phyloP scores from a whole-genome alignment of 2,113 vertebrate genomes.

The Chiloscyllium plagiosum region DNA sequence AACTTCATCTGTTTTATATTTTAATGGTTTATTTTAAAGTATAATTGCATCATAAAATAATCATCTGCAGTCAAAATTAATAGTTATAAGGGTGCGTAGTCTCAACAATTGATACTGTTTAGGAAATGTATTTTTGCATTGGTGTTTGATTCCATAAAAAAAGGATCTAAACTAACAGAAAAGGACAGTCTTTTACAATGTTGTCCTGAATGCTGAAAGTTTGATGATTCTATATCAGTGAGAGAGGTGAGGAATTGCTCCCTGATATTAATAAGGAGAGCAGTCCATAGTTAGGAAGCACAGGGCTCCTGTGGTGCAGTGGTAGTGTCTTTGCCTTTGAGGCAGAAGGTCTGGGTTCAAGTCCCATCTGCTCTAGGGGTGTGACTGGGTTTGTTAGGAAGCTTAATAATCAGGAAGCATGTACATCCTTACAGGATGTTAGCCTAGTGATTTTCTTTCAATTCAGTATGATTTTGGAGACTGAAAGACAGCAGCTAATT shows the following conservation, averaged over 20 bases:
- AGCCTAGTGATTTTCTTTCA: neutral
- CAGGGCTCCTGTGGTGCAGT: too few relatives aligned
- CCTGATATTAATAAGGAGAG: neutral
- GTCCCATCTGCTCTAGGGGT: too few relatives aligned
- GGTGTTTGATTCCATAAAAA: neutral
- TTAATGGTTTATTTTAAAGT: slow-evolving; percentile 21
- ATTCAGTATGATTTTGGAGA: neutral
- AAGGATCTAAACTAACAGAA: neutral
- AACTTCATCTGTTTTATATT: slow-evolving; percentile 17
- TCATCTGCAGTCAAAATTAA: slow-evolving; percentile 21
- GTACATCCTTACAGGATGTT: neutral
- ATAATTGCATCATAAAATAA: slow-evolving; percentile 25
- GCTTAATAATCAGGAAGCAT: too few relatives aligned
- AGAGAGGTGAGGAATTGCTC: too few relatives aligned
- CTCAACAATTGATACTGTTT: slow-evolving; percentile 31
- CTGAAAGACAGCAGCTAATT: neutral
- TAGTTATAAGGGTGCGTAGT: neutral
- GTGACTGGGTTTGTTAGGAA: too few relatives aligned
- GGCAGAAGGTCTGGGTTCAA: too few relatives aligned
- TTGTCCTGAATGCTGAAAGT: neutral
- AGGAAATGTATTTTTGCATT: slow-evolving; percentile 6
- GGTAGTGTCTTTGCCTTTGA: too few relatives aligned
- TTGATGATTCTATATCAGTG: neutral
- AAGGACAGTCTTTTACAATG: neutral
- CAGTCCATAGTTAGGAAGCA: too few relatives aligned